Percentiles rank a stretch among this genome's conserved stretches.
phyloP scores from a whole-genome alignment of 1,140 invertebrate genomes.

The Drosophila insularis region DNA sequence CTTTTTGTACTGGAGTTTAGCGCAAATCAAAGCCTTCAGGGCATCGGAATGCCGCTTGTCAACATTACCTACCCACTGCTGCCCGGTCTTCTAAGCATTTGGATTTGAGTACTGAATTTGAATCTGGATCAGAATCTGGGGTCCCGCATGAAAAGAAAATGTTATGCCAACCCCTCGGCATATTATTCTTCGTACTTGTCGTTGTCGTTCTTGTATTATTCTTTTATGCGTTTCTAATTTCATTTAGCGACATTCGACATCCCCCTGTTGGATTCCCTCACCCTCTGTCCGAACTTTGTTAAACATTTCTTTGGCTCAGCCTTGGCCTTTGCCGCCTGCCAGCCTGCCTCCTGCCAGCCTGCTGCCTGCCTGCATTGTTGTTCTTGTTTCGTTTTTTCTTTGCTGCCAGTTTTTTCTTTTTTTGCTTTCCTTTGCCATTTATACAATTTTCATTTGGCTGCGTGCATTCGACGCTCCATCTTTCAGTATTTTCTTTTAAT shows the following conservation, averaged over 20 bases:
- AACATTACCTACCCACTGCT: slow-evolving; percentile 36
- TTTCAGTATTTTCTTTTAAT: slow-evolving; percentile 74
- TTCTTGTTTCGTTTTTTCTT: slow-evolving; percentile 51
- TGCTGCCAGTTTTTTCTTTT: neutral
- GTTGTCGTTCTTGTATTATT: slow-evolving; percentile 57
- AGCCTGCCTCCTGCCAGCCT: slow-evolving; percentile 12
- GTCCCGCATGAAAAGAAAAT: slow-evolving; percentile 24
- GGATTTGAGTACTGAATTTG: slow-evolving; percentile 1
- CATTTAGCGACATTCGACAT: slow-evolving; percentile 79
- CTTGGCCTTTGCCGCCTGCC: slow-evolving; percentile 26
- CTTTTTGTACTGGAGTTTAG: slow-evolving; percentile 2
- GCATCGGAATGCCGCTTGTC: slow-evolving; percentile 66
- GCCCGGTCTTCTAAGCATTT: too few species aligned
- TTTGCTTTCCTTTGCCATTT: slow-evolving; percentile 28
- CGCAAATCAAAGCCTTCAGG: slow-evolving; percentile 59
- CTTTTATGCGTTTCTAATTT: slow-evolving; percentile 81
- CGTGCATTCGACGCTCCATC: slow-evolving; percentile 31
- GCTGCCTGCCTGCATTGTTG: slow-evolving; percentile 63
- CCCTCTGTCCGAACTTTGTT: slow-evolving; percentile 57
- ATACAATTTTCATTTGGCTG: slow-evolving; percentile 38
- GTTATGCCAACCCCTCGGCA: slow-evolving; percentile 47
- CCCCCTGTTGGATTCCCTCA: neutral
- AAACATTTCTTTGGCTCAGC: slow-evolving; percentile 58
- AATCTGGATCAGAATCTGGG: slow-evolving; percentile 6
- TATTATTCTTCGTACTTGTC: slow-evolving; percentile 5